Conservation (phyloP, 2,113 vertebrate species). For the Corvus hawaiiensis region DNA sequence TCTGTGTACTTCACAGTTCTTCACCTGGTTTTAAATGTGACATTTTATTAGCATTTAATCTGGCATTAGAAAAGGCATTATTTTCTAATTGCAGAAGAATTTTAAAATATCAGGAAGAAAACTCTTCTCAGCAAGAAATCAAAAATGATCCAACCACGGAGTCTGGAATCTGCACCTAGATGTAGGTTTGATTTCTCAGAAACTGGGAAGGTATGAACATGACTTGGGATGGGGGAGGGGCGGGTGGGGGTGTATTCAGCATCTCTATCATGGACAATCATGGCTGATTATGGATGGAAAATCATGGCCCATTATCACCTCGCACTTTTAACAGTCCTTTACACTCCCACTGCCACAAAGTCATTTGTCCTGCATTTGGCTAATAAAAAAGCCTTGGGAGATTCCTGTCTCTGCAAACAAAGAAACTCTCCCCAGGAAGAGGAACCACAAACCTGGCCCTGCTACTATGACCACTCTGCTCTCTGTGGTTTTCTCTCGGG, state of each 20-base stretch:
- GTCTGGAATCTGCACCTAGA: neutral
- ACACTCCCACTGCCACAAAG: neutral
- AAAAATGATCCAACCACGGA: neutral
- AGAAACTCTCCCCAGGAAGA: neutral
- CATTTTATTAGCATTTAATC: neutral
- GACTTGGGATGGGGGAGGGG: neutral
- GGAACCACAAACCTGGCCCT: neutral
- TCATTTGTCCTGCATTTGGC: neutral
- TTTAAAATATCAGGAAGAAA: neutral
- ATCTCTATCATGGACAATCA: neutral
- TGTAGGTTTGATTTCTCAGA: neutral
- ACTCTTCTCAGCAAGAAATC: neutral
- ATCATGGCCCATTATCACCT: neutral
- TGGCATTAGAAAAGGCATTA: neutral
- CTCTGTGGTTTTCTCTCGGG: neutral
- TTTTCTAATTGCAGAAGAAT: neutral
- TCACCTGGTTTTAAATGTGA: neutral
- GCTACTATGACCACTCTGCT: fast-evolving
- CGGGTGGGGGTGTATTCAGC: neutral
- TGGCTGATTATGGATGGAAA: neutral
- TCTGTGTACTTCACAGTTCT: neutral
- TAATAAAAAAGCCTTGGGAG: neutral
- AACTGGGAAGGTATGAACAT: neutral
- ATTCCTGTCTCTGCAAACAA: neutral
- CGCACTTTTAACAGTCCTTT: neutral